Evolutionary conservation across 2,113 vertebrate genomes (phyloP).

Genomic region (Lepus timidus): DNA sequence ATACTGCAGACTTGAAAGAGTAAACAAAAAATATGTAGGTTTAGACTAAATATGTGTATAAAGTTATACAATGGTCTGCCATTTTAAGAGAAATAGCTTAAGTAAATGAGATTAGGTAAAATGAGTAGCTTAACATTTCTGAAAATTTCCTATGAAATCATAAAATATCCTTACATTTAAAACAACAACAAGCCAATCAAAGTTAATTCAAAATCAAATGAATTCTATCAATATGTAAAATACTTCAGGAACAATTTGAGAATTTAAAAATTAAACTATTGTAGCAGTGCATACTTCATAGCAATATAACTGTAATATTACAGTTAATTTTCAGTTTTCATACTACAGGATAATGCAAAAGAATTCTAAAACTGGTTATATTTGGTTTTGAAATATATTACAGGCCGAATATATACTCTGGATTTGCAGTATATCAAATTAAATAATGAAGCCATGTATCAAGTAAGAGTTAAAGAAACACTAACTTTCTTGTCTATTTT

Average conservation of each 20-base stretch:
- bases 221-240: conserved; percentile 26
- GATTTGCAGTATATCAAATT: not conserved
- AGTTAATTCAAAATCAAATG: not conserved
- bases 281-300: not conserved
- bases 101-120: conserved; percentile 56
- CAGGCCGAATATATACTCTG: not conserved
- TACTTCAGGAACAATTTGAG: not conserved
- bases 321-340: not conserved
- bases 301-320: not conserved
- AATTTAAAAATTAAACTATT: conserved; percentile 37
- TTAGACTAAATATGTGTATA: not conserved
- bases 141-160: conserved; percentile 40
- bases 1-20: not conserved
- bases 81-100: conserved; percentile 39
- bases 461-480: not conserved
- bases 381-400: conserved; percentile 10
- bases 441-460: not conserved
- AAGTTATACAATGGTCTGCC: not conserved
- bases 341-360: not conserved
- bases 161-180: conserved; percentile 29
- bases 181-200: conserved; percentile 29
- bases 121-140: not conserved
- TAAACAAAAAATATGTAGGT: conserved; percentile 28
- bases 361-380: not conserved
- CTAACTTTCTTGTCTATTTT: not conserved